A percentile compares a stretch with the other conserved stretches of the same genome.
Evolutionary conservation across 2,888 invertebrate species (phyloP).

Genomic region (Sphaeridia pumilis): DNA sequence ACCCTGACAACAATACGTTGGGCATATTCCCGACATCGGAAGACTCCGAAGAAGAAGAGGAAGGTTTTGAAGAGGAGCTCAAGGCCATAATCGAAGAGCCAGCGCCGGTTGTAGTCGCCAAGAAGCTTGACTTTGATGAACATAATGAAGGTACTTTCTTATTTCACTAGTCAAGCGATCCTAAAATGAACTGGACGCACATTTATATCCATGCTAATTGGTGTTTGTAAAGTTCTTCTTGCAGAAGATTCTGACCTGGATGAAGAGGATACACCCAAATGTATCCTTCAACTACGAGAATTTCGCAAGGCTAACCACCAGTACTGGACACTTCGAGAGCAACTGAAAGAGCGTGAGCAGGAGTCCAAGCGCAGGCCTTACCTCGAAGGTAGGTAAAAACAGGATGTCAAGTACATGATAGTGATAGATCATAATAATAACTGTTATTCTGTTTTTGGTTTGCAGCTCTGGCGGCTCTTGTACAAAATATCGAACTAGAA

Average conservation of each 20-base stretch:
- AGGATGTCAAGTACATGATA: background rate
- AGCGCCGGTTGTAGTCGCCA: background rate
- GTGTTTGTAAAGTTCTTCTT: background rate
- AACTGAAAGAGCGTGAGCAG: background rate
- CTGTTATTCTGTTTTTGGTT: background rate
- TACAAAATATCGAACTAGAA: background rate
- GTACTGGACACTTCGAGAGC: background rate
- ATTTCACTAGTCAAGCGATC: background rate
- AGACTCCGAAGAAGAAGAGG: no score
- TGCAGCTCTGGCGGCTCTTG: background rate
- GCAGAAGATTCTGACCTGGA: background rate
- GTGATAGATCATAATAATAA: background rate
- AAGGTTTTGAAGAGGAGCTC: no score
- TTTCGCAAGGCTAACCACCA: background rate
- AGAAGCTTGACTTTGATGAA: background rate
- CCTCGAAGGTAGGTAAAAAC: no score
- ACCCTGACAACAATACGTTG: no score
- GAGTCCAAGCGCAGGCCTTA: no score
- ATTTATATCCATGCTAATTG: background rate
- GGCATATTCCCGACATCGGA: no score
- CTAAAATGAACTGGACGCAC: background rate
- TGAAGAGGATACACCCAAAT: background rate
- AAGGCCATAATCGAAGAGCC: no score
- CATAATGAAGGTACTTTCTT: background rate
- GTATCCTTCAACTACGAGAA: background rate